Conservation (phyloP, 2,113 vertebrate species). For the Coryphaenoides rupestris region DNA sequence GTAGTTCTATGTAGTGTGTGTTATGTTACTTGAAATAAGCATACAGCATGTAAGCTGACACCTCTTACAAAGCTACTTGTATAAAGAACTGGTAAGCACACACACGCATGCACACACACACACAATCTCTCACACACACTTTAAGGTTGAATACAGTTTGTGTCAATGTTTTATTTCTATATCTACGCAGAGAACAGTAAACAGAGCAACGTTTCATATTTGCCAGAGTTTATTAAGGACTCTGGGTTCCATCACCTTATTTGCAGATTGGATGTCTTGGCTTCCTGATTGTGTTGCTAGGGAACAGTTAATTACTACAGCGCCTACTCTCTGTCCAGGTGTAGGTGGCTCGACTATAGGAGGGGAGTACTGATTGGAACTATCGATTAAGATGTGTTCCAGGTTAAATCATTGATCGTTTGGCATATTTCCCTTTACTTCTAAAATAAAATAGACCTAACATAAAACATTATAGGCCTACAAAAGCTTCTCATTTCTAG, state of each 20-base stretch:
- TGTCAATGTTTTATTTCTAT: background rate
- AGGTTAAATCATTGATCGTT: background rate
- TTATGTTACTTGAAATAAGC: too few relatives aligned
- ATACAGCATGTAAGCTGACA: too few relatives aligned
- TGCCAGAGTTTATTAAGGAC: background rate
- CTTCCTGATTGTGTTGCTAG: slow-evolving; percentile 47
- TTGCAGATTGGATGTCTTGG: slow-evolving; percentile 18
- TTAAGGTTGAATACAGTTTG: background rate
- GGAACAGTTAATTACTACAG: slow-evolving; percentile 30
- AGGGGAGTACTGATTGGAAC: background rate
- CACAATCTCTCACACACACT: slow-evolving; percentile 1
- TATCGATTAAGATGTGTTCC: background rate
- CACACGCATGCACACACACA: slow-evolving; percentile 1
- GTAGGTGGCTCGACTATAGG: slow-evolving; percentile 23
- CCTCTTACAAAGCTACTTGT: too few relatives aligned
- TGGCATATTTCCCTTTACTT: background rate
- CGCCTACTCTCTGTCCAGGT: slow-evolving; percentile 14
- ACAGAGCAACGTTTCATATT: background rate
- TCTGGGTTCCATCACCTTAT: background rate
- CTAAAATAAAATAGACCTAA: background rate
- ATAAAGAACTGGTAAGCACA: background rate
- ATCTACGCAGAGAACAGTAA: too few relatives aligned
- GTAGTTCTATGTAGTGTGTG: too few relatives aligned
- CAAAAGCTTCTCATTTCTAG: background rate
- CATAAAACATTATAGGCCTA: background rate